A percentile compares a stretch with the other conserved stretches of the same genome.
These are phyloP conservation scores for Electrophaes corylata DNA, from an alignment of 2,888 invertebrate genomes.

Conservation along the genomic window DNA sequence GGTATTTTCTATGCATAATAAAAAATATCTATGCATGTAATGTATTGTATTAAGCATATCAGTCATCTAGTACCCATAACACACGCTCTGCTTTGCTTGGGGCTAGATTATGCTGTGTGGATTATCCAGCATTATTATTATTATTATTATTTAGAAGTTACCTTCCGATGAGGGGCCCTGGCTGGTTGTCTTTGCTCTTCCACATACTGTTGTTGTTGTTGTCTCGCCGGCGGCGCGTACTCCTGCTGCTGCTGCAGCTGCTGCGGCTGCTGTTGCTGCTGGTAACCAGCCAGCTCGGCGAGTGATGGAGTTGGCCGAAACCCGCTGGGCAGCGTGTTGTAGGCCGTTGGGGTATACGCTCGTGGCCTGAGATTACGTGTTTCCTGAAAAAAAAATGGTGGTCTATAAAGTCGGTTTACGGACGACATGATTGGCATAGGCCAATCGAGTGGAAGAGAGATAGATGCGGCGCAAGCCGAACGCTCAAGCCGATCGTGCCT, in stretches of 20 bases:
- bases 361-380: constrained; percentile 77
- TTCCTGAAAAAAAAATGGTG: constrained; percentile 58
- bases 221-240: constrained; percentile 51
- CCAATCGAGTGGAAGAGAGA: too few relatives aligned
- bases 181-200: constrained; percentile 89
- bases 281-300: constrained; percentile 78
- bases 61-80: too few relatives aligned
- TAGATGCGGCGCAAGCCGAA: too few relatives aligned
- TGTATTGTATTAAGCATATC: too few relatives aligned
- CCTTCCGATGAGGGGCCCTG: constrained; percentile 67
- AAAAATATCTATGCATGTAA: too few relatives aligned
- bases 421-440: too few relatives aligned
- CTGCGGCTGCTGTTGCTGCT: constrained; percentile 50
- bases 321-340: constrained; percentile 72
- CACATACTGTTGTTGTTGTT: constrained; percentile 58
- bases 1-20: too few relatives aligned
- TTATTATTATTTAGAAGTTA: constrained; percentile 38
- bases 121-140: too few relatives aligned
- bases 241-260: constrained; percentile 60
- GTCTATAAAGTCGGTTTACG: background rate
- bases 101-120: too few relatives aligned
- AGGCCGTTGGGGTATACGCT: constrained; percentile 70
- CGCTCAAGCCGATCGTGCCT: too few relatives aligned
- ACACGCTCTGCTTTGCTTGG: too few relatives aligned
- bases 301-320: constrained; percentile 76